Percentiles rank a stretch among this genome's conserved stretches.
These are phyloP conservation scores for Ovis canadensis DNA, from an alignment of 2,113 vertebrate species.

Conservation along the genomic window DNA sequence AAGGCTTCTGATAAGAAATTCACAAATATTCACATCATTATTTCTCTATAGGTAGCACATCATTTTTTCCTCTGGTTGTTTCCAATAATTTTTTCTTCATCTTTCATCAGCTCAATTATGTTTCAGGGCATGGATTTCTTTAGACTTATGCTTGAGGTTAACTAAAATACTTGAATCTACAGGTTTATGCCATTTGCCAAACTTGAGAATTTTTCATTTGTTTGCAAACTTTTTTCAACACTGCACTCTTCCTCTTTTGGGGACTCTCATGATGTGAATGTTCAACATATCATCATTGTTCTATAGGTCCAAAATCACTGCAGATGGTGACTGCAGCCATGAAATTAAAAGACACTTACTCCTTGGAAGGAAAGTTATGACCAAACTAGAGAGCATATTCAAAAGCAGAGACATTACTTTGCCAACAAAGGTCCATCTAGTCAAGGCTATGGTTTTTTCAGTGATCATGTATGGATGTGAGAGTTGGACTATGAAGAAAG, in stretches of 20 bases:
- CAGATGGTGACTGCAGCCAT: no score
- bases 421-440: no score
- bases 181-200: not conserved
- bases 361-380: no score
- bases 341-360: no score
- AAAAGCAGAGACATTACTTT: no score
- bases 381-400: no score
- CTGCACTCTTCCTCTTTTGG: not conserved
- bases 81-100: not conserved
- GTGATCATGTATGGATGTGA: no score
- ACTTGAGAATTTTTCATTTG: not conserved
- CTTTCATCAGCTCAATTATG: not conserved
- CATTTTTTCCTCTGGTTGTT: not conserved
- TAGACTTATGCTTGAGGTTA: not conserved
- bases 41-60: not conserved
- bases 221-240: not conserved
- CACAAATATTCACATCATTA: not conserved
- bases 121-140: not conserved
- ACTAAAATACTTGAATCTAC: not conserved
- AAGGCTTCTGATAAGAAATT: not conserved
- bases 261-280: not conserved
- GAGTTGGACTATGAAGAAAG: no score
- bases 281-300: not conserved
- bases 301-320: not conserved
- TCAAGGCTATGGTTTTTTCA: no score